phyloP scores from a whole-genome alignment of 1,140 invertebrate genomes.

The Hermatobates lingyangjiaoensis region DNA sequence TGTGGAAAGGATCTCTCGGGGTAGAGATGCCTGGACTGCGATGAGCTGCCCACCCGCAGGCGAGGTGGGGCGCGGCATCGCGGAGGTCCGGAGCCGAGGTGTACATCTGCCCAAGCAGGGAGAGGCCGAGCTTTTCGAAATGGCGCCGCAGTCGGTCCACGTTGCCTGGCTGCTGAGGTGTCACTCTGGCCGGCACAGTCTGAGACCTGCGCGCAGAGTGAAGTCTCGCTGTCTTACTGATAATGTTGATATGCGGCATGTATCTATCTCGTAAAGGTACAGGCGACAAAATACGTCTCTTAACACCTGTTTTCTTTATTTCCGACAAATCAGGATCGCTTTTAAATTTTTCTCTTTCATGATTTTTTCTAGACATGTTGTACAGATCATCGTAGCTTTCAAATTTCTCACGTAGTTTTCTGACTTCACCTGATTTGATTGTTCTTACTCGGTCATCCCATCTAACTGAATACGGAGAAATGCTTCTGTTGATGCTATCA shows the following conservation, averaged over 20 bases:
- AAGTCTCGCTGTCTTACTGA: conserved; percentile 58
- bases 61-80: conserved; percentile 54
- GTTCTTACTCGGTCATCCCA: conserved; percentile 46
- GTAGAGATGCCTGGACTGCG: conserved; percentile 34
- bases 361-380: conserved; percentile 21
- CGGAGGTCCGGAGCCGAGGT: conserved; percentile 58
- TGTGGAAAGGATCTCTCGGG: conserved; percentile 34
- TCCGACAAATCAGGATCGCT: conserved; percentile 55
- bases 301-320: conserved; percentile 25
- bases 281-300: conserved; percentile 30
- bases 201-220: conserved; percentile 26
- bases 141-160: conserved; percentile 44
- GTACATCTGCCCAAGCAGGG: conserved; percentile 56
- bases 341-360: conserved; percentile 34
- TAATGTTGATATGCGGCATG: conserved; percentile 75
- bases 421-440: conserved; percentile 52
- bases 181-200: conserved; percentile 19
- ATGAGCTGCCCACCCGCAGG: conserved; percentile 56
- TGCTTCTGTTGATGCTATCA: conserved; percentile 14
- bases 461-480: conserved; percentile 43
- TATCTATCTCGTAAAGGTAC: conserved; percentile 48
- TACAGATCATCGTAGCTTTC: conserved; percentile 36
- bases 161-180: conserved; percentile 28
- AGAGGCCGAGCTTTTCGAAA: conserved; percentile 39
- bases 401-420: conserved; percentile 47